phyloP scores from a whole-genome alignment of 2,888 invertebrate species.

The Sinopyrophorus schimmeli region DNA sequence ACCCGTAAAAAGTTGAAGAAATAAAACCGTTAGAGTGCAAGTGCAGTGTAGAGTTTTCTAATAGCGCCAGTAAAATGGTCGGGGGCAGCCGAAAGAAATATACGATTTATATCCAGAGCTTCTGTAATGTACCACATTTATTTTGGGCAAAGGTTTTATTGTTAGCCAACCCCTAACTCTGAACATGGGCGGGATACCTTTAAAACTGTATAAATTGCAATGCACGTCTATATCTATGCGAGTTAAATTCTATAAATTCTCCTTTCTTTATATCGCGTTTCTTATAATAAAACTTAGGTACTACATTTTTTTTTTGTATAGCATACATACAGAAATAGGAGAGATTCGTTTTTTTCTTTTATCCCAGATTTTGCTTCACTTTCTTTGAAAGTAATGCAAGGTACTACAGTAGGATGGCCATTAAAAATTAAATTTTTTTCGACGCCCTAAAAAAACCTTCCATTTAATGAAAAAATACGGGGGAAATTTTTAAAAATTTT shows the following conservation, averaged over 20 bases:
- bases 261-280: conserved; percentile 11
- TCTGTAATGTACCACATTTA: conserved; percentile 43
- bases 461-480: no score
- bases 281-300: conserved; percentile 9
- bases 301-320: no score
- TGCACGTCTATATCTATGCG: conserved; percentile 20
- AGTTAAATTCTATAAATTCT: conserved; percentile 13
- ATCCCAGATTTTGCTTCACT: no score
- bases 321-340: no score
- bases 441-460: no score
- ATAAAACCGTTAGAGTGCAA: conserved; percentile 7
- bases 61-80: conserved; percentile 11
- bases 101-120: conserved; percentile 28
- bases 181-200: conserved; percentile 43
- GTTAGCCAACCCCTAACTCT: conserved; percentile 48
- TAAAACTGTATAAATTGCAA: conserved; percentile 41
- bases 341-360: no score
- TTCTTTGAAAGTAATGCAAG: no score
- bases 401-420: no score
- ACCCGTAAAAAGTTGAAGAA: not conserved
- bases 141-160: conserved; percentile 51
- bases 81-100: conserved; percentile 19
- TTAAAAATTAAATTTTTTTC: no score
- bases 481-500: no score
- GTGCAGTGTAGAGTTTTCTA: conserved; percentile 16